These are phyloP conservation scores for Callocephalon fimbriatum DNA, from an alignment of 2,113 vertebrate genomes.

Conservation along the genomic window DNA sequence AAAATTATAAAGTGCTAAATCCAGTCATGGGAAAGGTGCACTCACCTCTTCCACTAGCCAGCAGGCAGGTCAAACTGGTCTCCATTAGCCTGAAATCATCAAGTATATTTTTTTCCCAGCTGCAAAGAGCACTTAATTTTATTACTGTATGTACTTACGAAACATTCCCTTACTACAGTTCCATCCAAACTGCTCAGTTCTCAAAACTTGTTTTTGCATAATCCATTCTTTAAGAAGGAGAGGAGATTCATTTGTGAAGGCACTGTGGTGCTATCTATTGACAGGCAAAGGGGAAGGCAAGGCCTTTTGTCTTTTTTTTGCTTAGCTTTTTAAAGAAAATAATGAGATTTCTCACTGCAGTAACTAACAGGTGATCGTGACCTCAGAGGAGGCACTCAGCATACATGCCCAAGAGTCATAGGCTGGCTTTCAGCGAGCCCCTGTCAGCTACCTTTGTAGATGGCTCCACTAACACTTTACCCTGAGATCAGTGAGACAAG, in stretches of 20 bases:
- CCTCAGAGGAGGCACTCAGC: background rate
- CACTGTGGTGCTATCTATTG: background rate
- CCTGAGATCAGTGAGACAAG: background rate
- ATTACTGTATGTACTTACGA: background rate
- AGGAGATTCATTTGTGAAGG: background rate
- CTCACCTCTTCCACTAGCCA: background rate
- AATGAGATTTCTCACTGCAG: background rate
- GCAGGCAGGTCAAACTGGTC: background rate
- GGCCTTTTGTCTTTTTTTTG: background rate
- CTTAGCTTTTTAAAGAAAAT: background rate
- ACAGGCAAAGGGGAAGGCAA: background rate
- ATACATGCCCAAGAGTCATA: background rate
- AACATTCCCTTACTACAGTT: background rate
- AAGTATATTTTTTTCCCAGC: background rate
- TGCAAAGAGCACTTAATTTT: background rate
- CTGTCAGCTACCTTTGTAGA: background rate
- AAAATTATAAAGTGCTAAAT: background rate
- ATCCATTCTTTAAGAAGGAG: background rate
- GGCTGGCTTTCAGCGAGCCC: background rate
- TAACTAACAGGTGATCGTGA: background rate
- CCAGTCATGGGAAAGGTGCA: background rate
- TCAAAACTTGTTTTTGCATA: background rate
- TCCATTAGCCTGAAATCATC: background rate
- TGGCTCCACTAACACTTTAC: background rate
- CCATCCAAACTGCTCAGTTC: accelerated